These are phyloP conservation scores for Empis stercorea DNA, from an alignment of 2,888 invertebrate genomes.

Conservation along the genomic window DNA sequence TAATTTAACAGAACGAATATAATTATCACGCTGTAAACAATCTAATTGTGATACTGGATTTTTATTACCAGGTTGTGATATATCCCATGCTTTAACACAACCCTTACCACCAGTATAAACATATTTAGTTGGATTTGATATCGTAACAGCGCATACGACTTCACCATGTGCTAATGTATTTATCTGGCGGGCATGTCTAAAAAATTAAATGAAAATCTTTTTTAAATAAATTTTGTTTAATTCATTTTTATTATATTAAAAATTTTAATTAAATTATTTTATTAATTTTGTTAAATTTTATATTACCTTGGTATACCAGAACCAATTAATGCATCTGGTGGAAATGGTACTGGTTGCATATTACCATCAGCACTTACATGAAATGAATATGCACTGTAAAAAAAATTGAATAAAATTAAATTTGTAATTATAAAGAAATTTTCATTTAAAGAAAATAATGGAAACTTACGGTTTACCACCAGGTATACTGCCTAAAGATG, in stretches of 20 bases:
- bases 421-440: no score
- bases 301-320: conserved; percentile 64
- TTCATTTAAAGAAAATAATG: conserved; percentile 12
- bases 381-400: conserved; percentile 82
- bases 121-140: conserved; percentile 83
- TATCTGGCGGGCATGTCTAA: conserved; percentile 76
- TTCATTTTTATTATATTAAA: no score
- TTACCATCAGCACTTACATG: conserved; percentile 83
- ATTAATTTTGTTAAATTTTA: not conserved
- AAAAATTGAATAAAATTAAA: conserved; percentile 10
- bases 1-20: conserved; percentile 88
- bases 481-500: conserved; percentile 50
- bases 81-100: conserved; percentile 96
- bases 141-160: conserved; percentile 94
- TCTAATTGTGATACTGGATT: conserved; percentile 84
- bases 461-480: conserved; percentile 81
- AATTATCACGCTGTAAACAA: conserved; percentile 90
- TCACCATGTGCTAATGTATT: conserved; percentile 91
- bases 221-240: not conserved
- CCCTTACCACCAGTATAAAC: conserved; percentile 95
- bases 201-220: conserved; percentile 1
- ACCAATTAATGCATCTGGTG: conserved; percentile 83
- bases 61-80: conserved; percentile 74
- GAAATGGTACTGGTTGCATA: conserved; percentile 88
- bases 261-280: not conserved